These are phyloP conservation scores for Bathynomus jamesi DNA, from an alignment of 1,140 invertebrate genomes.

Conservation along the genomic window DNA sequence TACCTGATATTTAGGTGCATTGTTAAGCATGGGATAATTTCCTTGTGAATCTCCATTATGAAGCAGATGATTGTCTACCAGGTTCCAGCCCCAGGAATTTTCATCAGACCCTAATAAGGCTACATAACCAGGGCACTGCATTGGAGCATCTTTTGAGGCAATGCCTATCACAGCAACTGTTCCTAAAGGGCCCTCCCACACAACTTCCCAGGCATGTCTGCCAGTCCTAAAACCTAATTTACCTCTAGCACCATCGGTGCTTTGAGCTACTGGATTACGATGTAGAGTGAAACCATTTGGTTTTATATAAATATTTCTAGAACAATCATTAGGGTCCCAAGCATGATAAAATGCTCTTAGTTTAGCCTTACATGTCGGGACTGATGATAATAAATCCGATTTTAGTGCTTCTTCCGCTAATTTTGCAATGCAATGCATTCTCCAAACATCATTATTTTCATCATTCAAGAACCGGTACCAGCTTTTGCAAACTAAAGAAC, in stretches of 20 bases:
- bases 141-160: slow-evolving; percentile 83
- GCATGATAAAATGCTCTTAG: slow-evolving; percentile 88
- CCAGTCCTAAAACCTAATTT: slow-evolving; percentile 89
- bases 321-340: slow-evolving; percentile 96
- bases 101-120: slow-evolving; percentile 89
- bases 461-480: slow-evolving; percentile 87
- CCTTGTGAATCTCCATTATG: slow-evolving; percentile 95
- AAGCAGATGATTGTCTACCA: slow-evolving; percentile 93
- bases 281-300: slow-evolving; percentile 95
- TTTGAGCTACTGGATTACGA: slow-evolving; percentile 95
- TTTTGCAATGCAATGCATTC: slow-evolving; percentile 76
- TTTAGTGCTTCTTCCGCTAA: slow-evolving; percentile 84
- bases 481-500: slow-evolving; percentile 84
- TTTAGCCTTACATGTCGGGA: slow-evolving; percentile 88
- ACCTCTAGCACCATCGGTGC: slow-evolving; percentile 89
- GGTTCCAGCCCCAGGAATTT: slow-evolving; percentile 98
- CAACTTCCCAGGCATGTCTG: slow-evolving; percentile 95
- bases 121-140: slow-evolving; percentile 87
- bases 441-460: slow-evolving; percentile 93
- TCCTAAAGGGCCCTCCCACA: slow-evolving; percentile 96
- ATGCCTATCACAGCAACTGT: slow-evolving; percentile 93
- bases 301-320: slow-evolving; percentile 93
- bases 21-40: slow-evolving; percentile 90
- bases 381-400: slow-evolving; percentile 72
- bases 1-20: slow-evolving; percentile 96